Evolutionary conservation across 2,888 invertebrate species (phyloP), one percentile per base, ranked within the genome.

Genomic region (Drosophila ustulata): DNA sequence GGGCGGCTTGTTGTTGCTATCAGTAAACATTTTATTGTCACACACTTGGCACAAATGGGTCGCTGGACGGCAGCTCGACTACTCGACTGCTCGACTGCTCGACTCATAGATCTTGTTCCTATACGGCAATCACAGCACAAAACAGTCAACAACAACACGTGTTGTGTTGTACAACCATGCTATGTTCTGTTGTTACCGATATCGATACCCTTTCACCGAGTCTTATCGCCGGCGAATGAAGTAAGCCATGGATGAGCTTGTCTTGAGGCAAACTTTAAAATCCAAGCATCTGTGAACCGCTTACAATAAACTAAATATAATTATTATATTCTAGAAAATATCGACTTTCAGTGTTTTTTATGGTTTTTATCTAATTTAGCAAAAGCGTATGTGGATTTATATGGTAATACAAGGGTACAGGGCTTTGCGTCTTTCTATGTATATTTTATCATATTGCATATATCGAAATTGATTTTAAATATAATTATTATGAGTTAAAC

Each of bases 11-110:
- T 57, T 75, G 66, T 65, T 79, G 83, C 61, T 89, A 89, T 88
- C 89, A 83, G 82, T 85, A 88, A 88, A 88, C 85, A 85, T 88
- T 89, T 89, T 88, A 89, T 88, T 88, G 89, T 88, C 89, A 89
- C 80, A 85, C 85, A 82, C 88, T 88, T 82, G 88, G 80, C 80
- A 85, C 86, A 88, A 85, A 88, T 78, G 84, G 84, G 78, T 78
- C 78, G 75, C 63, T 28, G 56, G 50, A 62, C 61, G 46, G 46
- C 26, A 23, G 45, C 32, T 45, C 32, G 39, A 39, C 39, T 39
- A 34, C 9, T 34, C 26, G 3, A 6, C 9, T 4, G 49, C 6
- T 13, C 18, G 49, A 2, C 49, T 28, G 65, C 52, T 41, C 56
- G 51, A 58, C 78, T 61, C 72, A 69, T 75, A 80, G 73, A 82